Conservation (phyloP, 1,140 invertebrate genomes). For the Listronotus bonariensis region DNA sequence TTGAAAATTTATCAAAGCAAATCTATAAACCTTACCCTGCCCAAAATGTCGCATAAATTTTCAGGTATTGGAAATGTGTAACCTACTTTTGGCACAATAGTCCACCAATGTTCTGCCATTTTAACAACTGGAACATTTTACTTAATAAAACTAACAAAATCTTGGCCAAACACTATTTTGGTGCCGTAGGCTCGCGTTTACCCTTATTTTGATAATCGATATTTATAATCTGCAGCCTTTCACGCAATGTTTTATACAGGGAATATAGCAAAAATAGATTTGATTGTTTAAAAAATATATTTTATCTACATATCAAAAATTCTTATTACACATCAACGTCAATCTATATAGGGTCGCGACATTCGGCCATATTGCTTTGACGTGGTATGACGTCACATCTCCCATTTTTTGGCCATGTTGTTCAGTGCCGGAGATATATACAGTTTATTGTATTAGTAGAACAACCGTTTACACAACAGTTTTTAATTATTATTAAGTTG, state of each 20-base stretch:
- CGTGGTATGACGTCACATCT: too few relatives aligned
- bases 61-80: conserved; percentile 60
- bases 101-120: conserved; percentile 62
- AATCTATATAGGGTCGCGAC: too few relatives aligned
- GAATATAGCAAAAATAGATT: too few relatives aligned
- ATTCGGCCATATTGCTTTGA: too few relatives aligned
- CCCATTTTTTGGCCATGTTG: too few relatives aligned
- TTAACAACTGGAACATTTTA: conserved; percentile 9
- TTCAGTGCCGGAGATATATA: too few relatives aligned
- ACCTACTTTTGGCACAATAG: conserved; percentile 60
- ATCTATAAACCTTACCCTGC: conserved; percentile 57
- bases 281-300: too few relatives aligned
- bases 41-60: conserved; percentile 63
- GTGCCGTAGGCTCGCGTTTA: neutral
- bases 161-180: neutral
- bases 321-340: too few relatives aligned
- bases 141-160: conserved; percentile 10
- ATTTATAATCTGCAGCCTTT: conserved; percentile 5
- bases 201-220: conserved; percentile 5
- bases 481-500: too few relatives aligned
- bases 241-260: neutral
- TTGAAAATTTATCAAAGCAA: neutral
- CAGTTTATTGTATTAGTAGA: too few relatives aligned
- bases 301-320: too few relatives aligned
- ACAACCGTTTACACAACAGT: too few relatives aligned